Conservation (phyloP, 2,888 invertebrate genomes). For the Arge pagana region DNA sequence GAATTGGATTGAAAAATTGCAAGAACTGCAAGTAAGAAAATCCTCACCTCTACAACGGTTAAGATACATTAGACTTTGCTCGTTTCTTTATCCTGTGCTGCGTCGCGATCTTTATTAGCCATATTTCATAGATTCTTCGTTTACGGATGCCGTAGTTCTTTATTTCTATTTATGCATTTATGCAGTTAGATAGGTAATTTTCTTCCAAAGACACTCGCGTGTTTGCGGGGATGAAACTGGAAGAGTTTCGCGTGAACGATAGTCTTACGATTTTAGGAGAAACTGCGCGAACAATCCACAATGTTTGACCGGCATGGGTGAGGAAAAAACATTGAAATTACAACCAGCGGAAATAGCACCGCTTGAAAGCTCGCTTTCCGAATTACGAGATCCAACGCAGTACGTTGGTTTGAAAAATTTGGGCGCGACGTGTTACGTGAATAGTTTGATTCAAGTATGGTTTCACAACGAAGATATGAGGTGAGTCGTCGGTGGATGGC, state of each 20-base stretch:
- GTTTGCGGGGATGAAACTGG: no score
- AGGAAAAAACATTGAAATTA: constrained; percentile 62
- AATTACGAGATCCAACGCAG: constrained; percentile 55
- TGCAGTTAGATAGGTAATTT: no score
- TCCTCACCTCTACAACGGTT: no score
- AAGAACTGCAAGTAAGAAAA: constrained; percentile 55
- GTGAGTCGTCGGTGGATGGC: constrained; percentile 42
- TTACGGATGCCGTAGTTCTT: no score
- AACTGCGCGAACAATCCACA: constrained; percentile 66
- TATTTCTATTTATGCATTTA: no score
- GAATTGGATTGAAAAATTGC: constrained; percentile 50
- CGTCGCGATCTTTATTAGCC: no score
- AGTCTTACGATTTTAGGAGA: constrained; percentile 58
- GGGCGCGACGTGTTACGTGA: constrained; percentile 70
- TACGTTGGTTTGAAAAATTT: constrained; percentile 68
- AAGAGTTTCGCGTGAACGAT: no score
- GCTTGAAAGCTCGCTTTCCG: constrained; percentile 52
- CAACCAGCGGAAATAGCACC: constrained; percentile 56
- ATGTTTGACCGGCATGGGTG: constrained; percentile 65
- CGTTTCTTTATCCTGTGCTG: no score
- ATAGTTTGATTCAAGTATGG: constrained; percentile 68
- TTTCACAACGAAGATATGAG: constrained; percentile 65
- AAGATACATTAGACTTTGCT: no score
- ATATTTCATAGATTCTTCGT: no score
- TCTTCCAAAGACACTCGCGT: no score